phyloP scores from a whole-genome alignment of 1,140 invertebrate genomes.

The Anoplolepis gracilipes region DNA sequence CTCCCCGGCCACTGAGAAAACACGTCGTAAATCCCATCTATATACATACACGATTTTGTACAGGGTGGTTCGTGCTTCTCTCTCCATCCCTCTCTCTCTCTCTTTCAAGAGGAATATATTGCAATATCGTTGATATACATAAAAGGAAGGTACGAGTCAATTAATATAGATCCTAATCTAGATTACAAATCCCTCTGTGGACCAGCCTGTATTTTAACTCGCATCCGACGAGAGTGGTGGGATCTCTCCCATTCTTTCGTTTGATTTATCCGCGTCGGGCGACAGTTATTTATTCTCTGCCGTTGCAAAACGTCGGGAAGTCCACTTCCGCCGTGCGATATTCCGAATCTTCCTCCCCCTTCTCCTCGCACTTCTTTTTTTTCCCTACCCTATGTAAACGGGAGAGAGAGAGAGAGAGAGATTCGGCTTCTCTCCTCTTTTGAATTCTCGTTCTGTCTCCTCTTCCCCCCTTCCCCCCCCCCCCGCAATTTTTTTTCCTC shows the following conservation, averaged over 20 bases:
- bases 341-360: not conserved
- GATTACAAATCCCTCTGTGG: not conserved
- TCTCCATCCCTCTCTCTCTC: too few relatives aligned
- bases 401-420: too few relatives aligned
- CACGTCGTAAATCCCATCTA: not conserved
- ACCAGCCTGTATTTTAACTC: constrained; percentile 12
- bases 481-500: not conserved
- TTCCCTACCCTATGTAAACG: constrained; percentile 10
- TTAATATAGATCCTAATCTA: not conserved
- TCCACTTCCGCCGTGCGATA: constrained; percentile 22
- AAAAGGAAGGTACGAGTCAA: not conserved
- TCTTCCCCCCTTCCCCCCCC: too few relatives aligned
- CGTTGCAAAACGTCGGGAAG: not conserved
- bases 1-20: not conserved
- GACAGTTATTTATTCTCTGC: constrained; percentile 31
- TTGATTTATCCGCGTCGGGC: constrained; percentile 8
- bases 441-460: not conserved
- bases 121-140: not conserved
- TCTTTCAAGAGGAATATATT: not conserved
- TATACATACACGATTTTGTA: not conserved
- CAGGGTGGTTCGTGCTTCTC: not conserved
- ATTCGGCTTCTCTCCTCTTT: constrained; percentile 48
- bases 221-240: too few relatives aligned
- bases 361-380: not conserved
- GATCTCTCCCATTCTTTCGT: not conserved